Percentiles rank a stretch among this genome's conserved stretches.
Conservation (phyloP, 2,888 invertebrate genomes). For the Ennomos erosarius region DNA sequence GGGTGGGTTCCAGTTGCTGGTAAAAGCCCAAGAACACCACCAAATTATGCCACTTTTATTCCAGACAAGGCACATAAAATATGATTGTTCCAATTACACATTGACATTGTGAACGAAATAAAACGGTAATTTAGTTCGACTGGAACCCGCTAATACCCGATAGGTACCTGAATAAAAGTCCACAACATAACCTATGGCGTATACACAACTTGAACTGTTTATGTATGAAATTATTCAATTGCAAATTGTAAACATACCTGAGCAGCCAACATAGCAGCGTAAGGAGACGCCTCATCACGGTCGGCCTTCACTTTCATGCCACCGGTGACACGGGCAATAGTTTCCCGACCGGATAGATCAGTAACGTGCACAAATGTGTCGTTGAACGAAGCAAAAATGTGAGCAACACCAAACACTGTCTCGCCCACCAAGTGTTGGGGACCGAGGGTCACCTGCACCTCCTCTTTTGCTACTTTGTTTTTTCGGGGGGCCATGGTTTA, state of each 20-base stretch:
- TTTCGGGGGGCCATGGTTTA: conserved; percentile 97
- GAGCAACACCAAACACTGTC: conserved; percentile 99
- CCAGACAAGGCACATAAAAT: too few species aligned
- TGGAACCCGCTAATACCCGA: too few species aligned
- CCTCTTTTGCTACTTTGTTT: conserved; percentile 98
- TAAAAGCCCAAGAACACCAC: too few species aligned
- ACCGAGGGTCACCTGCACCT: conserved; percentile 97
- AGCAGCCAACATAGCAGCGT: conserved; percentile 99
- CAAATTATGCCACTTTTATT: too few species aligned
- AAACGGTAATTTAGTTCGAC: too few species aligned
- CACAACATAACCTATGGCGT: conserved; percentile 53
- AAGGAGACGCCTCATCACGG: conserved; percentile 99
- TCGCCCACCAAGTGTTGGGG: conserved; percentile 99
- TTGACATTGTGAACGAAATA: too few species aligned
- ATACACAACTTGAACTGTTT: too few species aligned
- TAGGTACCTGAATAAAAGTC: too few species aligned
- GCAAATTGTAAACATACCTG: conserved; percentile 87
- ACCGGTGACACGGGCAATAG: conserved; percentile 97
- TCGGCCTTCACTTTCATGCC: conserved; percentile 99
- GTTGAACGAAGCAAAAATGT: conserved; percentile 99
- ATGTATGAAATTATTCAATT: not conserved
- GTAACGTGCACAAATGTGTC: conserved; percentile 99
- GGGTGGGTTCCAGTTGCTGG: too few species aligned
- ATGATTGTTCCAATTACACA: too few species aligned
- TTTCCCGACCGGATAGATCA: conserved; percentile 98